Evolutionary conservation across 2,113 vertebrate genomes (phyloP).

Genomic region (Sigmodon hispidus): DNA sequence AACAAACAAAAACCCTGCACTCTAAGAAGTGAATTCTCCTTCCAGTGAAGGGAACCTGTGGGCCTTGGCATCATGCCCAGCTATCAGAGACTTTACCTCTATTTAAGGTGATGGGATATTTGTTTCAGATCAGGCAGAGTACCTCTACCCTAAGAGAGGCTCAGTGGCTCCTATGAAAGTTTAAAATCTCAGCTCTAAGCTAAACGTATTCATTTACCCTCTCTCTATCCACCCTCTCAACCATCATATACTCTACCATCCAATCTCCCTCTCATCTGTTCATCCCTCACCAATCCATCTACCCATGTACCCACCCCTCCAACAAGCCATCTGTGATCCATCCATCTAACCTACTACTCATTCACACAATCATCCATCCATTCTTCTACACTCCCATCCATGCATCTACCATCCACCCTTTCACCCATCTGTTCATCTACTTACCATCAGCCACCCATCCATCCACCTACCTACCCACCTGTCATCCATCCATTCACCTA

Average conservation of each 20-base stretch:
- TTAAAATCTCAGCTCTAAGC: not conserved
- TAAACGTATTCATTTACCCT: not conserved
- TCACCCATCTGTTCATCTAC: not conserved
- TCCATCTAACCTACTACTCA: not conserved
- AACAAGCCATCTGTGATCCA: not conserved
- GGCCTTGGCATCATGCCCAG: rapidly evolving
- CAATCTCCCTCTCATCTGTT: not conserved
- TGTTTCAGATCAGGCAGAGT: not conserved
- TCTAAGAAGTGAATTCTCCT: no score
- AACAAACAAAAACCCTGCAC: not conserved
- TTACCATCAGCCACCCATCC: not conserved
- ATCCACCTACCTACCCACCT: not conserved
- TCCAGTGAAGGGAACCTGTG: not conserved
- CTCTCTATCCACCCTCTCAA: not conserved
- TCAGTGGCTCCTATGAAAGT: not conserved
- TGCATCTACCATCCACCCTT: not conserved
- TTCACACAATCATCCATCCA: not conserved
- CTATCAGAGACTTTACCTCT: rapidly evolving
- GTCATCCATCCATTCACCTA: no score
- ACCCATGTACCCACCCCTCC: not conserved
- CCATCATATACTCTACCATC: not conserved
- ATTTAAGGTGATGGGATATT: not conserved
- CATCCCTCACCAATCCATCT: not conserved
- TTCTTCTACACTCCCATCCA: not conserved
- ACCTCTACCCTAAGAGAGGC: not conserved